phyloP scores from a whole-genome alignment of 2,797 vertebrate species.

The Karalla daura region DNA sequence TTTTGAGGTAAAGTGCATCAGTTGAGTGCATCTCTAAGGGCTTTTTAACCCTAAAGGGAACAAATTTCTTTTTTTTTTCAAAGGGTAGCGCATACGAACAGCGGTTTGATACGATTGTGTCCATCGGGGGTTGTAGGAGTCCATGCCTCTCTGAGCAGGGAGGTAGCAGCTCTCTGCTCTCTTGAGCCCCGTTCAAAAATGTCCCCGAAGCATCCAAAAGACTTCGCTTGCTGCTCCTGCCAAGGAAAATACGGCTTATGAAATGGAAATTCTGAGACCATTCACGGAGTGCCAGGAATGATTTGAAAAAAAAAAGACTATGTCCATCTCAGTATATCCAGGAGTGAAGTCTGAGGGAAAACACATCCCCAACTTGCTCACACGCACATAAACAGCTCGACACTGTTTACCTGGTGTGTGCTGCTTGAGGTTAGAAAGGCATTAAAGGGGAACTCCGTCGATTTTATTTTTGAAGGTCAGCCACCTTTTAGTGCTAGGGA shows the following conservation, averaged over 20 bases:
- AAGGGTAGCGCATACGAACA: conserved; percentile 27
- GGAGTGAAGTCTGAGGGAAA: conserved; percentile 54
- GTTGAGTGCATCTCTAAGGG: conserved; percentile 69
- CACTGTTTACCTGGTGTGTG: conserved; percentile 28
- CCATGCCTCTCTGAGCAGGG: conserved; percentile 47
- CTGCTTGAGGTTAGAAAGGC: conserved; percentile 19
- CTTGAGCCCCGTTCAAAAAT: conserved; percentile 77
- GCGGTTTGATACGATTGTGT: conserved; percentile 58
- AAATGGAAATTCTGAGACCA: conserved; percentile 90
- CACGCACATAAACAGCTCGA: conserved; percentile 2
- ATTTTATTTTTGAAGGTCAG: conserved; percentile 25
- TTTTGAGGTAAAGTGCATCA: conserved; percentile 74
- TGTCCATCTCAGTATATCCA: conserved; percentile 70
- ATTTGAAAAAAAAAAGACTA: conserved; percentile 64
- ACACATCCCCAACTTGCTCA: conserved; percentile 30
- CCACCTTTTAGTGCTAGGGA: conserved; percentile 21
- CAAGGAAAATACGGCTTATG: conserved; percentile 84
- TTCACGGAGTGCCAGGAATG: conserved; percentile 78
- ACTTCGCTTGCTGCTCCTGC: conserved; percentile 76
- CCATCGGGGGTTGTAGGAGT: conserved; percentile 40
- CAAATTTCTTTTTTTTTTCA: conserved; percentile 18
- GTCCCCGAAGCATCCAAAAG: conserved; percentile 80
- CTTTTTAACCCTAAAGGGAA: conserved; percentile 62
- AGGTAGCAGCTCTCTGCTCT: conserved; percentile 69
- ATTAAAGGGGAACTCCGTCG: conserved; percentile 43